These are phyloP conservation scores for Adelphocoris suturalis DNA, from an alignment of 2,888 invertebrate genomes.

Conservation along the genomic window DNA sequence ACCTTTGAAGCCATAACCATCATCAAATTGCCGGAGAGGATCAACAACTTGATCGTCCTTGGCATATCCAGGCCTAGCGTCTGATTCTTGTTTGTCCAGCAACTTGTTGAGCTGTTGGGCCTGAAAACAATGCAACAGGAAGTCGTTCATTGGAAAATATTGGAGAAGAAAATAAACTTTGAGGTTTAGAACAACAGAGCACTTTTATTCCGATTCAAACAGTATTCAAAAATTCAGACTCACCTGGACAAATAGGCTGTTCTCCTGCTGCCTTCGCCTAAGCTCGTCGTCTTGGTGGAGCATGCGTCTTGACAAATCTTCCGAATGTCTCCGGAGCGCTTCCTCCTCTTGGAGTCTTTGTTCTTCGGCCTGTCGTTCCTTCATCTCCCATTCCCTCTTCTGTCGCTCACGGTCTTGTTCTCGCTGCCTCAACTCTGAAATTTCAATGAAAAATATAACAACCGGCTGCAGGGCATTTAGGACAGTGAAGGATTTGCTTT, in stretches of 20 bases:
- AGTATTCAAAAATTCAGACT: slow-evolving; percentile 21
- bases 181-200: too few relatives aligned
- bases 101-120: slow-evolving; percentile 70
- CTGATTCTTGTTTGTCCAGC: slow-evolving; percentile 66
- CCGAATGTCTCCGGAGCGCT: slow-evolving; percentile 85
- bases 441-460: background rate
- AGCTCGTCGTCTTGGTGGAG: slow-evolving; percentile 90
- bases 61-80: slow-evolving; percentile 34
- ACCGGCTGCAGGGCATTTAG: too few relatives aligned
- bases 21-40: slow-evolving; percentile 53
- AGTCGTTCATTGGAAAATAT: background rate
- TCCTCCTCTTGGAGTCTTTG: slow-evolving; percentile 86
- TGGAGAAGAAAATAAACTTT: too few relatives aligned
- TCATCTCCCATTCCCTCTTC: slow-evolving; percentile 90
- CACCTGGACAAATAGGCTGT: slow-evolving; percentile 91
- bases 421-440: slow-evolving; percentile 86
- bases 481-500: too few relatives aligned
- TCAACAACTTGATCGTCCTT: slow-evolving; percentile 34
- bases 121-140: slow-evolving; percentile 15
- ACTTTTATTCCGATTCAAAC: too few relatives aligned
- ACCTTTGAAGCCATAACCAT: slow-evolving; percentile 62
- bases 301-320: slow-evolving; percentile 88
- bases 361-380: slow-evolving; percentile 90
- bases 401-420: slow-evolving; percentile 93
- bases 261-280: slow-evolving; percentile 91